A percentile compares a stretch with the other conserved stretches of the same genome.
Evolutionary conservation across 1,140 invertebrate species (phyloP).

Genomic region (Bombus turneri): DNA sequence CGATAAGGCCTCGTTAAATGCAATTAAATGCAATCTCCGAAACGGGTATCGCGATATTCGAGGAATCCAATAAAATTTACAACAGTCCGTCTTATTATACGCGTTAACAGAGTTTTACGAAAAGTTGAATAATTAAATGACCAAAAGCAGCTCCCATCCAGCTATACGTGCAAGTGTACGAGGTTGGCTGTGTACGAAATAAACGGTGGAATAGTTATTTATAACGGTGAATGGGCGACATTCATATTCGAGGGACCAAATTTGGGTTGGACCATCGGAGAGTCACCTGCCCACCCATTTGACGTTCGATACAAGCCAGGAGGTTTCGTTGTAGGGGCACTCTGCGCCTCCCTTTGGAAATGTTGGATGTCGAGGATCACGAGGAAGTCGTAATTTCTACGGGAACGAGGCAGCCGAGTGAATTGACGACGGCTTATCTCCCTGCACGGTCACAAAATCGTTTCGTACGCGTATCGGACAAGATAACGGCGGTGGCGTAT

Average conservation of each 20-base stretch:
- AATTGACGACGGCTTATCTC: slow-evolving; percentile 73
- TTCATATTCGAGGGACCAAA: slow-evolving; percentile 42
- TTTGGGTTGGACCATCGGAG: slow-evolving; percentile 42
- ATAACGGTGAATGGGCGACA: slow-evolving; percentile 20
- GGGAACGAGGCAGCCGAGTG: slow-evolving; percentile 65
- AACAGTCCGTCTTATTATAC: neutral
- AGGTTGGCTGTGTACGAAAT: neutral
- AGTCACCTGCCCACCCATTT: slow-evolving; percentile 59
- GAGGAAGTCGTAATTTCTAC: slow-evolving; percentile 72
- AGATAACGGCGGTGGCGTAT: slow-evolving; percentile 73
- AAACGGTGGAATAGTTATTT: slow-evolving; percentile 20
- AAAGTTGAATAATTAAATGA: neutral
- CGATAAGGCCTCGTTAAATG: neutral
- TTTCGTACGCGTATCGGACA: slow-evolving; percentile 72
- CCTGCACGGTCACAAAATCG: slow-evolving; percentile 68
- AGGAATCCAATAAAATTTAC: neutral
- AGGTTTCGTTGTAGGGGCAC: slow-evolving; percentile 46
- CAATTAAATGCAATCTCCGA: neutral
- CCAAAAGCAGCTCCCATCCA: neutral
- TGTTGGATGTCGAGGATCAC: slow-evolving; percentile 66
- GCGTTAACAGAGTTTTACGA: neutral
- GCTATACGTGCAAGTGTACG: neutral
- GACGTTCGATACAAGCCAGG: slow-evolving; percentile 54
- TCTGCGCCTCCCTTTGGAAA: slow-evolving; percentile 54
- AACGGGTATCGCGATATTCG: neutral